These are phyloP conservation scores for Dioctria rufipes DNA, from an alignment of 2,888 invertebrate species.

Conservation along the genomic window DNA sequence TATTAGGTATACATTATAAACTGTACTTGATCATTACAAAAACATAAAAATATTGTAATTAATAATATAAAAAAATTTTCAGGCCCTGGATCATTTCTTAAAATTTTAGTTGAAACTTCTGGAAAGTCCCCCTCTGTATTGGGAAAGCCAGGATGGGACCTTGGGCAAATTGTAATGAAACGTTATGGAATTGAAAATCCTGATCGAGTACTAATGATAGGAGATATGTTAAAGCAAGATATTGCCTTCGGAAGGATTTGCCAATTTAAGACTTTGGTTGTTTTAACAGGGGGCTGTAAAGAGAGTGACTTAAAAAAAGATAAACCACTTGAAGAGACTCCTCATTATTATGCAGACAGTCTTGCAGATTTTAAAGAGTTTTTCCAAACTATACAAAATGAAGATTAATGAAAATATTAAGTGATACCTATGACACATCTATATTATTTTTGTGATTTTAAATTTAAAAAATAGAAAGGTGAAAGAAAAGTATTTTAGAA, in stretches of 20 bases:
- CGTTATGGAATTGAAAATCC: constrained; percentile 73
- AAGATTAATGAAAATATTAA: background rate
- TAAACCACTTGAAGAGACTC: constrained; percentile 61
- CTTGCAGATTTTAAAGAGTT: constrained; percentile 64
- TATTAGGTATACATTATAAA: constrained; percentile 3
- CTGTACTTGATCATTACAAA: background rate
- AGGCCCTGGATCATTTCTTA: constrained; percentile 69
- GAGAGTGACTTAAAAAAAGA: constrained; percentile 62
- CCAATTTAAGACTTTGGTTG: constrained; percentile 83
- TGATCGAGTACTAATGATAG: constrained; percentile 83
- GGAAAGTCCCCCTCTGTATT: constrained; percentile 66
- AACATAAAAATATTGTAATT: background rate
- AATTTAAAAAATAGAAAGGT: too few species aligned
- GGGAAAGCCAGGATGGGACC: constrained; percentile 71
- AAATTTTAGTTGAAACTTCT: constrained; percentile 68
- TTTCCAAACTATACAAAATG: too few species aligned
- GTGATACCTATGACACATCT: too few species aligned
- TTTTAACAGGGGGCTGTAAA: constrained; percentile 74
- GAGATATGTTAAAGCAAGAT: constrained; percentile 89
- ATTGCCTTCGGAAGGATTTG: constrained; percentile 80
- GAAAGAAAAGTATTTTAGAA: too few species aligned
- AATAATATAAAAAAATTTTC: background rate
- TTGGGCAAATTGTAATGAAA: constrained; percentile 66
- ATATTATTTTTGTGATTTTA: too few species aligned
- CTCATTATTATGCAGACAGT: constrained; percentile 68